These are phyloP conservation scores for Halcyon malimbica DNA, from an alignment of 2,113 vertebrate genomes.

Conservation along the genomic window DNA sequence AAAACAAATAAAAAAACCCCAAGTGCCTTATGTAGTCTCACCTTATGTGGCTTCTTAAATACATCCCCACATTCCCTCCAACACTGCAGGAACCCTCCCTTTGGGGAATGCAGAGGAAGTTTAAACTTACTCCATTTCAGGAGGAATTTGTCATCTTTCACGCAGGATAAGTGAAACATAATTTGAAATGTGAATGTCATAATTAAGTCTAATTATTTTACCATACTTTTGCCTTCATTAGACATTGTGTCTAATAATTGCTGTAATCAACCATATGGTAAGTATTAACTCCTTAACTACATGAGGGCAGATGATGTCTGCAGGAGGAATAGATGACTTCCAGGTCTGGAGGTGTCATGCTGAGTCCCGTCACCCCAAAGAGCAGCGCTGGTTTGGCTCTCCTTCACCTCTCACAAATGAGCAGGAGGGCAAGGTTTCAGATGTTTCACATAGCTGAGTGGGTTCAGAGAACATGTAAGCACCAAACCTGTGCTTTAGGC, in stretches of 20 bases:
- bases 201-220: constrained; percentile 69
- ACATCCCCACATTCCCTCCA: background rate
- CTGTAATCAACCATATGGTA: constrained; percentile 60
- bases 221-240: constrained; percentile 62
- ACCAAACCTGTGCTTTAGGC: background rate
- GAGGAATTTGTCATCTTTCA: constrained; percentile 31
- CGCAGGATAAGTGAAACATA: constrained; percentile 20
- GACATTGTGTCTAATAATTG: constrained; percentile 61
- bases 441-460: fast-evolving
- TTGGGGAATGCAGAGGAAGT: background rate
- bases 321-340: background rate
- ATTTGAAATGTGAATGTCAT: constrained; percentile 58
- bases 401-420: background rate
- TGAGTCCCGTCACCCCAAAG: background rate
- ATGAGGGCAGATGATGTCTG: background rate
- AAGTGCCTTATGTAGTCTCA: background rate
- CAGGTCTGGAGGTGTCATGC: background rate
- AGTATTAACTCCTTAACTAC: constrained; percentile 48
- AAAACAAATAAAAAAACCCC: background rate
- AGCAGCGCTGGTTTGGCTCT: background rate
- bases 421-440: background rate
- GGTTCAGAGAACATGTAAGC: background rate
- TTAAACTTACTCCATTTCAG: background rate
- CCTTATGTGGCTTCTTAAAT: background rate
- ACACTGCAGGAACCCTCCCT: background rate